Evolutionary conservation across 2,797 vertebrate genomes (phyloP), one percentile per base, ranked within the genome.

Genomic region (Morelia viridis): DNA sequence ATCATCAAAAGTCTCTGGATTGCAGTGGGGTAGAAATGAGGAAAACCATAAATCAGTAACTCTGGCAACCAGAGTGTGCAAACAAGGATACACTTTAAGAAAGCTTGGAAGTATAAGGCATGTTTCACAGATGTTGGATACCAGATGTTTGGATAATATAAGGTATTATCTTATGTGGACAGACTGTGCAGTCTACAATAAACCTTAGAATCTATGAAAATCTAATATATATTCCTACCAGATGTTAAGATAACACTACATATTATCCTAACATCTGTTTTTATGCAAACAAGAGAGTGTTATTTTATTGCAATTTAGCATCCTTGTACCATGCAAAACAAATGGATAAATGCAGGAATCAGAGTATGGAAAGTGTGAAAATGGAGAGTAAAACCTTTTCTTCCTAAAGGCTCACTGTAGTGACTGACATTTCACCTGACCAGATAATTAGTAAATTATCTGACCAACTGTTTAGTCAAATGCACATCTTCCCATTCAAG

Each of bases 391-490:
- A 95, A 62, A 91, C 88, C 5, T 87, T 28, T 26, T 92, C 89
- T n/a, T 26, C 80, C 90, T 96, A 94, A 97, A 95, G 94, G 92
- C 85, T 89, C 24, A 94, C 95, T 95, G 95, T 95, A 89, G 91
- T 85, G 60, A 95, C 91, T 28, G 57, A 84, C 84, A 88, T 94
- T 91, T 94, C 95, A 94, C 95, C 92, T 94, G 89, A 95, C 15
- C 90, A 61, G 76, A 89, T 93, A 94, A 93, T 91, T 60, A 91
- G 92, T 89, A 95, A 94, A 94, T 91, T 4, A 94, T 92, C 89
- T 92, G 93, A 83, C 60, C 53, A 95, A 87, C 76, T 80, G 91
- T 87, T 94, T 80, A 87, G 31, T 94, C 93, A 93, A 76, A 76
- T 90, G 85, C 0, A 3, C 83, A 22, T 57, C 91, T 71, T 64